phyloP scores from a whole-genome alignment of 1,140 invertebrate species.

The Drosophila melanica region DNA sequence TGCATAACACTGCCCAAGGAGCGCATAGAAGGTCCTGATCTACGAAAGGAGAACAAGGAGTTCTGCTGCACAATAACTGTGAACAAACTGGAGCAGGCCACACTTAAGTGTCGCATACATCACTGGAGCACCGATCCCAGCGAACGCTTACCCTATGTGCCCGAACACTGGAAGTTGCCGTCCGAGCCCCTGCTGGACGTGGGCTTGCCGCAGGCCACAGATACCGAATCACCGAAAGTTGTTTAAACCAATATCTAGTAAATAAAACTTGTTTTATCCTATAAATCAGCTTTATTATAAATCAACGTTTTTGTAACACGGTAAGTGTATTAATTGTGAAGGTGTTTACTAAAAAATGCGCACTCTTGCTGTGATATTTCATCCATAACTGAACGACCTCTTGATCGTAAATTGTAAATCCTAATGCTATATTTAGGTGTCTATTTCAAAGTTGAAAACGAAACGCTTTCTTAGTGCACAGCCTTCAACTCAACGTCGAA shows the following conservation, averaged over 20 bases:
- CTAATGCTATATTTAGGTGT: conserved; percentile 52
- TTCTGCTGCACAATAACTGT: conserved; percentile 92
- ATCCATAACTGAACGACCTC: neutral
- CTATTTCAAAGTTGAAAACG: conserved; percentile 40
- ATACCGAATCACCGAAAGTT: conserved; percentile 7
- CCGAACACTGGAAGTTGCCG: conserved; percentile 86
- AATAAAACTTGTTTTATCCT: conserved; percentile 32
- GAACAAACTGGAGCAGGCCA: conserved; percentile 89
- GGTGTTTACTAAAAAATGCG: conserved; percentile 21
- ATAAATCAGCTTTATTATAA: conserved; percentile 52
- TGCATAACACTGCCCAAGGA: conserved; percentile 90
- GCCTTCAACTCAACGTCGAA: conserved; percentile 95
- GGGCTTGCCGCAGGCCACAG: neutral
- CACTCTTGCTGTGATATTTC: conserved; percentile 9
- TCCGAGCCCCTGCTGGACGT: conserved; percentile 84
- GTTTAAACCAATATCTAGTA: conserved; percentile 6
- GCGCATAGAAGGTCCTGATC: conserved; percentile 91
- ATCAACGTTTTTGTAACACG: conserved; percentile 38
- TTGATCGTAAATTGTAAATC: conserved; percentile 24
- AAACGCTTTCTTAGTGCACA: conserved; percentile 86
- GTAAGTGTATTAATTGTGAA: conserved; percentile 24
- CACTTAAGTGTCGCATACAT: conserved; percentile 88
- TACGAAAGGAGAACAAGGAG: conserved; percentile 90
- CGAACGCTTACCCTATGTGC: conserved; percentile 85
- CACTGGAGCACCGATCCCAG: conserved; percentile 88